Evolutionary conservation across 2,113 vertebrate genomes (phyloP), one percentile per base, ranked within the genome.

Genomic region (Apteryx owenii): DNA sequence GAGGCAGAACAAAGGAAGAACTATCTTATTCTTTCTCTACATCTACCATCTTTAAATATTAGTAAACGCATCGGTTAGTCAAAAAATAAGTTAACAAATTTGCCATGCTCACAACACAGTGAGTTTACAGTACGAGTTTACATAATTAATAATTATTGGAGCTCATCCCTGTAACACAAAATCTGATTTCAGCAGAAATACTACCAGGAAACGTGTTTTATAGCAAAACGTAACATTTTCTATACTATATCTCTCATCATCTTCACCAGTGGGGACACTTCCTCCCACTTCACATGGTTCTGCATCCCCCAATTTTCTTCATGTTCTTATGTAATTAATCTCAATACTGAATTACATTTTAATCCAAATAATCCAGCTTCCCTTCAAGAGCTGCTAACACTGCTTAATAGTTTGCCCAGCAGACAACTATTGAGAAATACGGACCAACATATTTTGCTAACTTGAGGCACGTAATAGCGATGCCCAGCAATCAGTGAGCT

Each of bases 291-390:
- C 78, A 76, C 3, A 2, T 79, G 36, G 25, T 76, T 84, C 48
- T 82, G 78, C 29, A 53, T 83, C 60, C 64, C 76, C 82, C n/a
- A 72, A 12, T 75, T 93, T 94, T 92, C 58, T 71, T 87, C 7
- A 31, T n/a, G 7, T 87, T 69, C 75, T 93, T 81, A 71, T 29
- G 42, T 31, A 81, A 95, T 88, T 83, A 82, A 28, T 81, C 65
- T 88, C 26, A 89, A 36, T 69, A 78, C 25, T 73, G 62, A 82
- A 90, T 80, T 76, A 65, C 40, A 73, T 40, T 61, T 89, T 91
- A 83, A 82, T 91, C 51, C 29, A 73, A 87, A 64, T 84, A 93
- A 96, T 66, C 53, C 70, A 50, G 5, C 33, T 89, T 78, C 64
- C 40, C 66, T 90, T 62, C 64, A 79, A 86, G 33, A 78, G 65